Evolutionary conservation across 2,888 invertebrate species (phyloP).

Genomic region (Drosophila mettleri): DNA sequence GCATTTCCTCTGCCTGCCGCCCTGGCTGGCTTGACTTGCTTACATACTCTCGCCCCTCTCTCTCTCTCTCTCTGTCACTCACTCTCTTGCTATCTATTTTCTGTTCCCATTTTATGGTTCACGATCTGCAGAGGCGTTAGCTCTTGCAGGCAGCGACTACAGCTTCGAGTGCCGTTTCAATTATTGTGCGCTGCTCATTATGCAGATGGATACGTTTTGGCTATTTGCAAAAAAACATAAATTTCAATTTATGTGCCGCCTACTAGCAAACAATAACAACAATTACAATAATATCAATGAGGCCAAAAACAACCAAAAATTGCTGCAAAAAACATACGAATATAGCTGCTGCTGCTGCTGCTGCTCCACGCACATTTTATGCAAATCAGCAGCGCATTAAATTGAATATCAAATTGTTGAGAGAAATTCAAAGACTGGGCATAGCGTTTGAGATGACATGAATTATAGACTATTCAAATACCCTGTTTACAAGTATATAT

Average conservation of each 20-base stretch:
- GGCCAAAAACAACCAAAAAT: slow-evolving; percentile 28
- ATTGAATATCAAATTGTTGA: slow-evolving; percentile 52
- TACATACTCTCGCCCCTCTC: slow-evolving; percentile 5
- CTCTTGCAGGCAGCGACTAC: slow-evolving; percentile 17
- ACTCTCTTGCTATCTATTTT: slow-evolving; percentile 20
- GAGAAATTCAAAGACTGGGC: slow-evolving; percentile 27
- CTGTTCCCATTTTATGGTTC: slow-evolving; percentile 44
- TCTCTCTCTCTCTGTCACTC: not conserved
- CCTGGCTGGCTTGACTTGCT: slow-evolving; percentile 16
- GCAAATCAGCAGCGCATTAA: slow-evolving; percentile 59
- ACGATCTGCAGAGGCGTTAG: slow-evolving; percentile 59
- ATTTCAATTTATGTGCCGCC: slow-evolving; percentile 48
- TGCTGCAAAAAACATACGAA: slow-evolving; percentile 30
- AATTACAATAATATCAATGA: slow-evolving; percentile 21
- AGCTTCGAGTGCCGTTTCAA: slow-evolving; percentile 52
- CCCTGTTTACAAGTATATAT: not conserved
- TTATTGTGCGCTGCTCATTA: slow-evolving; percentile 62
- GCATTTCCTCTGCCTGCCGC: slow-evolving; percentile 55
- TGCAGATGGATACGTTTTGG: slow-evolving; percentile 66
- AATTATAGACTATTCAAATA: slow-evolving; percentile 4
- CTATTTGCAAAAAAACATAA: slow-evolving; percentile 67
- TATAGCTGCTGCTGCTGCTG: slow-evolving; percentile 36
- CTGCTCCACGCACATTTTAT: slow-evolving; percentile 68
- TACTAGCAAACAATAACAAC: slow-evolving; percentile 32
- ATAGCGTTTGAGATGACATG: not conserved